Percentiles rank a stretch among this genome's conserved stretches.
phyloP scores from a whole-genome alignment of 92 coral and sea anemone genomes.

The Muricea muricata region DNA sequence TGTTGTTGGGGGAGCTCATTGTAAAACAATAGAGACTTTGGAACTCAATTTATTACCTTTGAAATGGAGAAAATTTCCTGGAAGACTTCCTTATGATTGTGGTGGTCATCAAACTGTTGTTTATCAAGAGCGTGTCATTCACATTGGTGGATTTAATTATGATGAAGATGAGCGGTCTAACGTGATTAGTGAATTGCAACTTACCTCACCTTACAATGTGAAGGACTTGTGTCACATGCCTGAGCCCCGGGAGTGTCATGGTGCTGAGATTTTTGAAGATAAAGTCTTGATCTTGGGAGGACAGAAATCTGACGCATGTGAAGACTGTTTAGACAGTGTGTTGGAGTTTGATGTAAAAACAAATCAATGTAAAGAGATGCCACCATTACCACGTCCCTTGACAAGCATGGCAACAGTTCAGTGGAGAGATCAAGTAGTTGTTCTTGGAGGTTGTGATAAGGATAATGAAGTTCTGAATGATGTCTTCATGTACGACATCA shows the following conservation, averaged over 20 bases:
- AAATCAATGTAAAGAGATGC: background rate
- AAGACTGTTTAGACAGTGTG: background rate
- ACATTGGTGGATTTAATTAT: background rate
- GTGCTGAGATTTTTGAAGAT: background rate
- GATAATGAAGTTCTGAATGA: background rate
- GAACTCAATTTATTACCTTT: background rate
- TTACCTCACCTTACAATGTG: background rate
- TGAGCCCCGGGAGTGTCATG: background rate
- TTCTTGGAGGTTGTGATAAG: background rate
- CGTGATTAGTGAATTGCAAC: background rate
- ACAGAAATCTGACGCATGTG: background rate
- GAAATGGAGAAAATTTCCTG: background rate
- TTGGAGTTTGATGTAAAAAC: background rate
- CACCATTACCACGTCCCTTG: constrained; percentile 16
- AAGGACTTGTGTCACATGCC: background rate
- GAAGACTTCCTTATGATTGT: background rate
- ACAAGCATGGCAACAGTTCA: background rate
- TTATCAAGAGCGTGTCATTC: background rate
- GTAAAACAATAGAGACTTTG: background rate
- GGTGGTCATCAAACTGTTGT: constrained; percentile 9
- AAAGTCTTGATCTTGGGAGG: background rate
- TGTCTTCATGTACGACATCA: background rate
- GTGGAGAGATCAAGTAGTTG: constrained; percentile 11
- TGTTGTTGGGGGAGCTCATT: background rate
- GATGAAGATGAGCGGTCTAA: background rate